A percentile compares a stretch with the other conserved stretches of the same genome.
Conservation (phyloP, 2,113 vertebrate genomes). For the Myotis yumanensis region DNA sequence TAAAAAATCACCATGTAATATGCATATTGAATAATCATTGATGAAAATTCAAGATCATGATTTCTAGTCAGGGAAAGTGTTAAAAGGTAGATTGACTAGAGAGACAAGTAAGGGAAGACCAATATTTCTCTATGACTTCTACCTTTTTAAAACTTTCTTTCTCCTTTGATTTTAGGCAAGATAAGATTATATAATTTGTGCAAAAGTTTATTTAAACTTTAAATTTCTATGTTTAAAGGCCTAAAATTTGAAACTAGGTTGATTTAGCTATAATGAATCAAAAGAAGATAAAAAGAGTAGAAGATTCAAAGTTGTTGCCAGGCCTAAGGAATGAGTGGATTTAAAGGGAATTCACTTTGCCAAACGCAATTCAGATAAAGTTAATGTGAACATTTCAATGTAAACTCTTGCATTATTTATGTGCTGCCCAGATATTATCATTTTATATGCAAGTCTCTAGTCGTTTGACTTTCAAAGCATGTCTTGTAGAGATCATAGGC, state of each 20-base stretch:
- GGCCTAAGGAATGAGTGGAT: conserved; percentile 18
- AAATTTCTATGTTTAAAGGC: background rate
- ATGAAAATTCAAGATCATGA: background rate
- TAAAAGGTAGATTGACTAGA: background rate
- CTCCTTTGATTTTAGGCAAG: background rate
- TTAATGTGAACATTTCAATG: conserved; percentile 57
- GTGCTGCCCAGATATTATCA: conserved; percentile 37
- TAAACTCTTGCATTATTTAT: conserved; percentile 72
- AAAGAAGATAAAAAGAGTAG: background rate
- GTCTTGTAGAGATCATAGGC: conserved; percentile 32
- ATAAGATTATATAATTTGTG: background rate
- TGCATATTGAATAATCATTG: background rate
- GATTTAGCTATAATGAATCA: background rate
- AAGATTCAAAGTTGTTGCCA: background rate
- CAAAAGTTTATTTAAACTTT: background rate
- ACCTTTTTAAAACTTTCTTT: background rate
- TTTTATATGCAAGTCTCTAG: conserved; percentile 56
- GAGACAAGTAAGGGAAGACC: background rate
- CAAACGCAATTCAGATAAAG: conserved; percentile 60
- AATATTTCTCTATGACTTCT: background rate
- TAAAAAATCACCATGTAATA: background rate
- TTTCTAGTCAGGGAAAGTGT: background rate
- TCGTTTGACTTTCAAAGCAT: conserved; percentile 70
- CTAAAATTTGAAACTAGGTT: background rate
- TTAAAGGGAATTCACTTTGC: conserved; percentile 43